phyloP scores from a whole-genome alignment of 1,140 invertebrate genomes.

The Orussus abietinus region DNA sequence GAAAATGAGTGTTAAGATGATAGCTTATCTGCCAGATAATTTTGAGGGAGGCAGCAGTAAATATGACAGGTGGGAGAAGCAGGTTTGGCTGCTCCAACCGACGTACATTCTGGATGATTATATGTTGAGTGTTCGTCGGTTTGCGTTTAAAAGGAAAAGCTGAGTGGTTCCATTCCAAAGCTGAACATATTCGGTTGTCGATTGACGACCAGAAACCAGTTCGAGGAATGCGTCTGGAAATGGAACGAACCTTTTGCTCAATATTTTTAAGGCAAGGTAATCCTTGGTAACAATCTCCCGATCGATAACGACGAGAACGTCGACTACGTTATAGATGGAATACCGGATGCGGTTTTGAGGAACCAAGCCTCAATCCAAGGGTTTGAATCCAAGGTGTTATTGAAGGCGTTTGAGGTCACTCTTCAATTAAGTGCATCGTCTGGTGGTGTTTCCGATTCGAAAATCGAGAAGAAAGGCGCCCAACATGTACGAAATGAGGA shows the following conservation, averaged over 20 bases:
- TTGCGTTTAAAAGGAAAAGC: background rate
- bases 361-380: background rate
- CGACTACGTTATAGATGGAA: too few species aligned
- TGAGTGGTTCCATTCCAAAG: constrained; percentile 1
- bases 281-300: background rate
- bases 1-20: background rate
- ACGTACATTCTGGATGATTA: background rate
- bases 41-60: too few species aligned
- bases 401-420: background rate
- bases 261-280: background rate
- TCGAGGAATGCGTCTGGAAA: too few species aligned
- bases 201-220: background rate
- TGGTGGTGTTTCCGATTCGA: background rate
- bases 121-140: background rate
- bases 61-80: background rate
- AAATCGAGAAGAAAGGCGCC: background rate
- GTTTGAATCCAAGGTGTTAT: background rate
- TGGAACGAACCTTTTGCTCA: too few species aligned
- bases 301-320: background rate
- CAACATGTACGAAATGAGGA: background rate
- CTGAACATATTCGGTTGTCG: constrained; percentile 3
- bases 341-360: background rate
- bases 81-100: background rate
- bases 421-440: background rate
- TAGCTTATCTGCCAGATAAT: background rate